Percentiles rank a stretch among this genome's conserved stretches.
These are phyloP conservation scores for Calcarius ornatus DNA, from an alignment of 2,113 vertebrate genomes.

Conservation along the genomic window DNA sequence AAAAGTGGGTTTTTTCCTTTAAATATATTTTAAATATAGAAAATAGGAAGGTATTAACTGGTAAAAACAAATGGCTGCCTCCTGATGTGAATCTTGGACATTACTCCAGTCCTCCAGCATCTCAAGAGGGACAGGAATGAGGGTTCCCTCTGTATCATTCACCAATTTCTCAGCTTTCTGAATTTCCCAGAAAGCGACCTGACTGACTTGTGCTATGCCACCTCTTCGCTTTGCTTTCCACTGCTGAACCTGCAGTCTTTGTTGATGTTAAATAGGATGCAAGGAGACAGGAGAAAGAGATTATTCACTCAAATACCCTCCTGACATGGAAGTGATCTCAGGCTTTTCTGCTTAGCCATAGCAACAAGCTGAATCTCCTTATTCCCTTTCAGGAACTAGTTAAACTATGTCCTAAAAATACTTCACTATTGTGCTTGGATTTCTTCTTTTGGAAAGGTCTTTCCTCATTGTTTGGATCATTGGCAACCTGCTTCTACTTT, in stretches of 20 bases:
- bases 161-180: not conserved
- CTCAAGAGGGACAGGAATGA: not conserved
- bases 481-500: not conserved
- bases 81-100: not conserved
- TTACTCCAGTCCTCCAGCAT: not conserved
- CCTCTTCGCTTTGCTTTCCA: not conserved
- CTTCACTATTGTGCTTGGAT: not conserved
- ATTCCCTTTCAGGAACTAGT: not conserved
- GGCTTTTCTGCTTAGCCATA: not conserved
- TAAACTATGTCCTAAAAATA: not conserved
- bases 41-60: not conserved
- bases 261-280: not conserved
- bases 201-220: not conserved
- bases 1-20: not conserved
- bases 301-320: not conserved
- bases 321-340: not conserved
- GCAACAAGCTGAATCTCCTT: not conserved
- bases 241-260: not conserved
- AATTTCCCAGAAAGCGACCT: not conserved
- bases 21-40: not conserved
- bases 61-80: not conserved
- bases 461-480: conserved; percentile 1
- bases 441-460: not conserved
- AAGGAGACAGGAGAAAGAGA: not conserved
- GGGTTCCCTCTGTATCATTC: not conserved